Conservation (phyloP, 2,113 vertebrate genomes). For the Anser brachyrhynchus region DNA sequence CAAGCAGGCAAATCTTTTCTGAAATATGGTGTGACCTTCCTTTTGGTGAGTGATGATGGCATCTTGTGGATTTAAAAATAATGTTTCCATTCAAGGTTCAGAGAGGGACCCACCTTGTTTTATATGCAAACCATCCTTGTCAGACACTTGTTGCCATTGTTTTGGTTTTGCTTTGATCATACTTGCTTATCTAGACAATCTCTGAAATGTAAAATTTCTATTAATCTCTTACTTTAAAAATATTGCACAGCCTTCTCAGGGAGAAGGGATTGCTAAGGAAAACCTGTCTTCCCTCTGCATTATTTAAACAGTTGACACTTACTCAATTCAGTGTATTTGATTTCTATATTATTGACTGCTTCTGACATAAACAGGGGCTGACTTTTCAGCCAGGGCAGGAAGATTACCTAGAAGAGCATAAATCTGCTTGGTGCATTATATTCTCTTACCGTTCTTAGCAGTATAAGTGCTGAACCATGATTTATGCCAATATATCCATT, state of each 20-base stretch:
- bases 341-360: conserved; percentile 18
- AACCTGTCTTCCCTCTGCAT: background rate
- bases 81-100: conserved; percentile 75
- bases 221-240: conserved; percentile 15
- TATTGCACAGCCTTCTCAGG: background rate
- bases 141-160: conserved; percentile 17
- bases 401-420: conserved; percentile 24
- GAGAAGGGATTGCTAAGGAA: background rate
- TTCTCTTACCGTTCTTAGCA: conserved; percentile 36
- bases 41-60: conserved; percentile 75
- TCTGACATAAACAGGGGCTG: background rate
- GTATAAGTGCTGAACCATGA: conserved; percentile 51
- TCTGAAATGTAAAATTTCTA: background rate
- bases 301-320: background rate
- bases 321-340: background rate
- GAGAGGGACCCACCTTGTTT: conserved; percentile 17
- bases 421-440: conserved; percentile 47
- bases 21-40: conserved; percentile 74
- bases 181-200: conserved; percentile 9
- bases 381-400: conserved; percentile 16
- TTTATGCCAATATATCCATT: conserved; percentile 24
- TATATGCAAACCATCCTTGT: conserved; percentile 19
- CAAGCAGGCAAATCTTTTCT: conserved; percentile 77
- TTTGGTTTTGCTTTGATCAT: background rate
- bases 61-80: conserved; percentile 74